Percentiles rank a stretch among this genome's conserved stretches.
Conservation (phyloP, 2,797 vertebrate species). For the Tokudaia tokunoshimensis region DNA sequence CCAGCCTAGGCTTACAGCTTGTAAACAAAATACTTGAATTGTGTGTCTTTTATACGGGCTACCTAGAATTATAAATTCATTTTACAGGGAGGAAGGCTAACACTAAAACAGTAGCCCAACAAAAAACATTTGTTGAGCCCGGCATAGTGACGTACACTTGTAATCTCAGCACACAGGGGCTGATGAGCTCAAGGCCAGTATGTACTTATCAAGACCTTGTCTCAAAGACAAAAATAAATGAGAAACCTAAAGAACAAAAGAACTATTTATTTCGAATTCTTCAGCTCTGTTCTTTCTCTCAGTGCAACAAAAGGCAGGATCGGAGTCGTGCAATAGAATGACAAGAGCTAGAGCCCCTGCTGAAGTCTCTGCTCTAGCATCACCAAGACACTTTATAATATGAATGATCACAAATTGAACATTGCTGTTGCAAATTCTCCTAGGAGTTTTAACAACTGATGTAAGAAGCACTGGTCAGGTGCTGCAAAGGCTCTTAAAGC, state of each 20-base stretch:
- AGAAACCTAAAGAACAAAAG: neutral
- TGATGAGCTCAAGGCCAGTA: neutral
- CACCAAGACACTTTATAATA: slow-evolving; percentile 45
- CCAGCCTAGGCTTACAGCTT: neutral
- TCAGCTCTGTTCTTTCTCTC: slow-evolving; percentile 8
- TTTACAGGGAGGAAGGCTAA: neutral
- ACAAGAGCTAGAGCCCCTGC: slow-evolving; percentile 39
- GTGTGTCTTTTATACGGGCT: neutral
- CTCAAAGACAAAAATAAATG: neutral
- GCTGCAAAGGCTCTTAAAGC: neutral
- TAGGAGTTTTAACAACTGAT: neutral
- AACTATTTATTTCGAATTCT: slow-evolving; percentile 48
- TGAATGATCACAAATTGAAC: slow-evolving; percentile 31
- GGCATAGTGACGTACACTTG: neutral
- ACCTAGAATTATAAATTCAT: neutral
- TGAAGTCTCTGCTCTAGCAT: neutral
- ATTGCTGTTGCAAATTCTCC: neutral
- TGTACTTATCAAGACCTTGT: neutral
- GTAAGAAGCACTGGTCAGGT: slow-evolving; percentile 28
- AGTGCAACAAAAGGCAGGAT: neutral
- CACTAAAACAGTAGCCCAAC: neutral
- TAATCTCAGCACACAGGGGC: neutral
- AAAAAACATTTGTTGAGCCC: neutral
- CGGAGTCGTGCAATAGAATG: slow-evolving; percentile 22
- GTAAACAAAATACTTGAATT: neutral